A percentile compares a stretch with the other conserved stretches of the same genome.
phyloP scores from a whole-genome alignment of 2,888 invertebrate species.

The Cheilosia grossa region DNA sequence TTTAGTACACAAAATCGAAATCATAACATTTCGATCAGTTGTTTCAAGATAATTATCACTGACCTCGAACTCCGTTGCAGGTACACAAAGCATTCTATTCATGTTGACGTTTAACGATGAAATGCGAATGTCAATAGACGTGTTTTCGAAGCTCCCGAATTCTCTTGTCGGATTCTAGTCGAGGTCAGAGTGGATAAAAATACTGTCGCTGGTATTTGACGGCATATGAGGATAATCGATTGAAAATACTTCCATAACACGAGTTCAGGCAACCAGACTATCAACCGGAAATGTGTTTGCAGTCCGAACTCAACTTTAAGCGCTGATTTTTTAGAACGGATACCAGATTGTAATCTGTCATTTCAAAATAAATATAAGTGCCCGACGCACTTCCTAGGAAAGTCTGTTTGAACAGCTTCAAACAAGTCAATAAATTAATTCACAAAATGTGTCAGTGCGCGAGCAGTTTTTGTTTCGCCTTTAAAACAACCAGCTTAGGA shows the following conservation, averaged over 20 bases:
- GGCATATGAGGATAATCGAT: not conserved
- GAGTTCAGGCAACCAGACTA: too few relatives aligned
- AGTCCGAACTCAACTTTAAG: too few relatives aligned
- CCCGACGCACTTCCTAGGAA: too few relatives aligned
- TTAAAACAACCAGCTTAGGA: too few relatives aligned
- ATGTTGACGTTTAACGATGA: not conserved
- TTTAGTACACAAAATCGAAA: not conserved
- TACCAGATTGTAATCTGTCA: too few relatives aligned
- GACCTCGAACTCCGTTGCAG: not conserved
- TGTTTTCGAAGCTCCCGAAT: conserved; percentile 4
- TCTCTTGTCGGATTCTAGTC: not conserved
- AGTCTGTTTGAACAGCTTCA: not conserved
- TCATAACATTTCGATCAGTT: conserved; percentile 12
- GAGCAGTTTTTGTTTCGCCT: too few relatives aligned
- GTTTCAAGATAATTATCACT: not conserved
- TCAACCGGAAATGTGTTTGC: too few relatives aligned
- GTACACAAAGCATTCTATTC: not conserved
- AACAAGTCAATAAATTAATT: not conserved
- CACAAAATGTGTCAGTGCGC: not conserved
- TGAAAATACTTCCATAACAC: too few relatives aligned
- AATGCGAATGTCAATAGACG: not conserved
- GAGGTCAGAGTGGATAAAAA: conserved; percentile 8
- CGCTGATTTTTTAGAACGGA: too few relatives aligned
- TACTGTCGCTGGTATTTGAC: not conserved
- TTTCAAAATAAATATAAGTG: too few relatives aligned